Evolutionary conservation across 2,797 vertebrate genomes (phyloP).

Genomic region (Prionace glauca): DNA sequence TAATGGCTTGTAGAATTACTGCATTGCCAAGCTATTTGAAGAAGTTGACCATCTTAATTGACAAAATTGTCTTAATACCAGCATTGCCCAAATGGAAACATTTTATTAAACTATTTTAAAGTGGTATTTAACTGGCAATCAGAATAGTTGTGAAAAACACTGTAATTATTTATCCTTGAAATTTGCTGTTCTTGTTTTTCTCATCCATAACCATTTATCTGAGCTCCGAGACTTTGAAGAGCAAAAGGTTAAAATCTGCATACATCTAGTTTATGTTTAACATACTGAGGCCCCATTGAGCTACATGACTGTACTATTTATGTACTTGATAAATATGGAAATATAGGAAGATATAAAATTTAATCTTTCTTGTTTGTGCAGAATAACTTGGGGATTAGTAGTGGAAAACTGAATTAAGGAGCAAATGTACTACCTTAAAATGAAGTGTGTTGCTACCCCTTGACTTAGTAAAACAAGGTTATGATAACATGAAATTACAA

Average conservation of each 20-base stretch:
- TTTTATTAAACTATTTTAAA: no score
- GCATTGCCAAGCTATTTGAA: neutral
- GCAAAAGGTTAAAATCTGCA: neutral
- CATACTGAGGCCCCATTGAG: neutral
- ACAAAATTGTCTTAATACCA: neutral
- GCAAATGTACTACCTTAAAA: neutral
- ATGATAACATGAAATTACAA: neutral
- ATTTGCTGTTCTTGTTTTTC: neutral
- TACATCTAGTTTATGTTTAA: neutral
- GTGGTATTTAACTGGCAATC: no score
- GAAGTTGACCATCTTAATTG: neutral
- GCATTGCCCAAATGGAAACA: no score
- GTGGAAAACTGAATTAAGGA: neutral
- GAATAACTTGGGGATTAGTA: neutral
- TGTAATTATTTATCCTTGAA: neutral
- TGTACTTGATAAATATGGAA: neutral
- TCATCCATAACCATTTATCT: neutral
- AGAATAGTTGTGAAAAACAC: neutral
- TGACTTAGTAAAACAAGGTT: neutral
- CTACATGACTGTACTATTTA: neutral
- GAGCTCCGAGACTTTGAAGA: no score
- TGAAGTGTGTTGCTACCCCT: neutral
- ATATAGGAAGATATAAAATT: neutral
- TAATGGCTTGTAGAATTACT: neutral
- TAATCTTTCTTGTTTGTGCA: neutral